These are phyloP conservation scores for Centrocercus urophasianus DNA, from an alignment of 2,113 vertebrate species.

Conservation along the genomic window DNA sequence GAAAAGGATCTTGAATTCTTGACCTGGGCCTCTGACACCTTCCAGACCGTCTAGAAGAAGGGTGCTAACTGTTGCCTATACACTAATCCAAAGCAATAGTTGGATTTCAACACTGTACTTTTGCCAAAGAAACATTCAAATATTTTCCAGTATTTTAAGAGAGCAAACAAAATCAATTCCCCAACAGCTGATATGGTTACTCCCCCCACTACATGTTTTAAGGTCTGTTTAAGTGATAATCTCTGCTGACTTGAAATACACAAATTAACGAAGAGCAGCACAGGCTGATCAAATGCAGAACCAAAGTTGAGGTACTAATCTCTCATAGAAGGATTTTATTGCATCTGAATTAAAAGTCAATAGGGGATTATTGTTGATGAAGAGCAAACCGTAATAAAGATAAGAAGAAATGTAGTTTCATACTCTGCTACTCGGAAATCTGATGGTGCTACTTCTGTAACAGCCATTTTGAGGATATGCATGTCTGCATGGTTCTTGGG, in stretches of 20 bases:
- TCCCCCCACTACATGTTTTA: not conserved
- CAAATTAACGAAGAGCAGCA: conserved; percentile 58
- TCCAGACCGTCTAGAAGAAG: not conserved
- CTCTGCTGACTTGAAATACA: conserved; percentile 43
- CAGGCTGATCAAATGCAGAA: conserved; percentile 50
- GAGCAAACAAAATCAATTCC: conserved; percentile 47
- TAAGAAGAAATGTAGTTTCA: not conserved
- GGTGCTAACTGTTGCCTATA: not conserved
- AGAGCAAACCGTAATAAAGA: not conserved
- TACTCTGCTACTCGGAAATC: not conserved
- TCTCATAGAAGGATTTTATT: conserved; percentile 4
- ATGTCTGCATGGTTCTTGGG: not conserved
- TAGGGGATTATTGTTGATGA: not conserved
- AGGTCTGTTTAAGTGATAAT: conserved; percentile 50
- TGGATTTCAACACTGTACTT: not conserved
- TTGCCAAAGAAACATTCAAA: conserved; percentile 45
- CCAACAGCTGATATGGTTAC: conserved; percentile 25
- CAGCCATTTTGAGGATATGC: not conserved
- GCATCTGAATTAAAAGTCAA: not conserved
- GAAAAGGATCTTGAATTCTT: not conserved
- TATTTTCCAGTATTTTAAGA: conserved; percentile 32
- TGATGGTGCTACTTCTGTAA: not conserved
- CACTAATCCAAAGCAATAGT: not conserved
- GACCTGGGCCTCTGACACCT: not conserved
- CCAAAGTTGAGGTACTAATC: conserved; percentile 25